Percentiles rank a stretch among this genome's conserved stretches.
phyloP scores from a whole-genome alignment of 2,888 invertebrate genomes.

The Pimpla rufipes region DNA sequence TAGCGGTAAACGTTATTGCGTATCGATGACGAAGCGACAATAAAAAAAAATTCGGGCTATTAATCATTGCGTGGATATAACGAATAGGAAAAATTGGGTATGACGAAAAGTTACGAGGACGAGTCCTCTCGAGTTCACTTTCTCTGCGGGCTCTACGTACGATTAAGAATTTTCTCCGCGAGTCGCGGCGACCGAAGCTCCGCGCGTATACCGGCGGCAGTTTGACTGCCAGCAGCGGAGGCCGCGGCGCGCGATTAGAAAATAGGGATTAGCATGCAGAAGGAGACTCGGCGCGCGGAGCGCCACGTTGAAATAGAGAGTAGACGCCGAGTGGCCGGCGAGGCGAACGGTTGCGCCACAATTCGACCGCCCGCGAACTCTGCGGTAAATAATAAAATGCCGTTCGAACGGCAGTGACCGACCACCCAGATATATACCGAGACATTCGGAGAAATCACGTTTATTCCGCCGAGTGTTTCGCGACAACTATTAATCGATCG shows the following conservation, averaged over 20 bases:
- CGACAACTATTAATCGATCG: too few species aligned
- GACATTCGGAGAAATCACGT: too few species aligned
- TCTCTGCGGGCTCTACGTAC: not conserved
- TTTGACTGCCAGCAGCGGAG: constrained; percentile 46
- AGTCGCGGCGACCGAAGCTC: not conserved
- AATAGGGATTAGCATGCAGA: constrained; percentile 81
- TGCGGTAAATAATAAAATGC: constrained; percentile 55
- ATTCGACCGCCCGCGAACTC: not conserved
- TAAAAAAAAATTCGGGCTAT: not conserved
- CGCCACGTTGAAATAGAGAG: constrained; percentile 70
- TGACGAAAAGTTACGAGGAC: constrained; percentile 11
- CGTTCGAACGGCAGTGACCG: constrained; percentile 18
- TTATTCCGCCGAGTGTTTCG: too few species aligned
- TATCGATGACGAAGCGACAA: not conserved
- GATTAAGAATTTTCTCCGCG: constrained; percentile 8
- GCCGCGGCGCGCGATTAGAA: constrained; percentile 78
- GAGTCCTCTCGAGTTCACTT: constrained; percentile 19
- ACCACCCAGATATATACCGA: not conserved
- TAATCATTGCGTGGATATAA: not conserved
- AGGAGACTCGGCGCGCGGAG: constrained; percentile 56
- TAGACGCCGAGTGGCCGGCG: constrained; percentile 56
- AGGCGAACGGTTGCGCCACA: constrained; percentile 55
- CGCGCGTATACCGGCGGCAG: not conserved
- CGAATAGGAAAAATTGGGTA: not conserved
- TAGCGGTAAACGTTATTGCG: not conserved